Percentiles rank a stretch among this genome's conserved stretches.
phyloP scores from a whole-genome alignment of 2,888 invertebrate species.

The Bombylius discolor region DNA sequence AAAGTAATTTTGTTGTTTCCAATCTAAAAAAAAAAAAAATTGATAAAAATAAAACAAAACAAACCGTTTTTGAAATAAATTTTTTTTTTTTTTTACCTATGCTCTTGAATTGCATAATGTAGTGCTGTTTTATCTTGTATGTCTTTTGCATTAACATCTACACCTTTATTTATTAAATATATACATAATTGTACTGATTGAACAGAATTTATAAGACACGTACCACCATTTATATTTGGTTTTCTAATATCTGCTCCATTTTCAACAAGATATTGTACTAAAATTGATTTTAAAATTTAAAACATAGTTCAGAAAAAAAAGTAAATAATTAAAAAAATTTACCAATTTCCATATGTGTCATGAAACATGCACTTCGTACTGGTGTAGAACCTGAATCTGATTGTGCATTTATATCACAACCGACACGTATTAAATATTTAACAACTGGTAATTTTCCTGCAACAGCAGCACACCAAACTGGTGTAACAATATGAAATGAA shows the following conservation, averaged over 20 bases:
- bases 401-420: constrained; percentile 74
- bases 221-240: constrained; percentile 83
- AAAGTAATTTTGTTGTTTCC: constrained; percentile 68
- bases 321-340: not conserved
- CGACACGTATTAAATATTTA: constrained; percentile 61
- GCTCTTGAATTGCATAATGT: constrained; percentile 85
- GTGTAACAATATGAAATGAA: constrained; percentile 62
- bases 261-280: constrained; percentile 57
- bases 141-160: constrained; percentile 73
- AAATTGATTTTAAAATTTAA: not conserved
- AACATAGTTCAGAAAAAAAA: not conserved
- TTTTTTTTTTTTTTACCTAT: constrained; percentile 36
- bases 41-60: not conserved
- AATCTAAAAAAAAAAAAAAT: constrained; percentile 36
- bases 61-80: no score
- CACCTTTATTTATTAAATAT: constrained; percentile 66
- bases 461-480: constrained; percentile 86
- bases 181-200: constrained; percentile 72
- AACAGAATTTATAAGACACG: constrained; percentile 85
- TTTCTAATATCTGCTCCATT: constrained; percentile 72
- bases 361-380: constrained; percentile 83
- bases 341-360: constrained; percentile 69
- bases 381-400: constrained; percentile 83
- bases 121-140: constrained; percentile 82
- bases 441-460: constrained; percentile 67